These are phyloP conservation scores for Brenthis hecate DNA, from an alignment of 2,888 invertebrate genomes.

Conservation along the genomic window DNA sequence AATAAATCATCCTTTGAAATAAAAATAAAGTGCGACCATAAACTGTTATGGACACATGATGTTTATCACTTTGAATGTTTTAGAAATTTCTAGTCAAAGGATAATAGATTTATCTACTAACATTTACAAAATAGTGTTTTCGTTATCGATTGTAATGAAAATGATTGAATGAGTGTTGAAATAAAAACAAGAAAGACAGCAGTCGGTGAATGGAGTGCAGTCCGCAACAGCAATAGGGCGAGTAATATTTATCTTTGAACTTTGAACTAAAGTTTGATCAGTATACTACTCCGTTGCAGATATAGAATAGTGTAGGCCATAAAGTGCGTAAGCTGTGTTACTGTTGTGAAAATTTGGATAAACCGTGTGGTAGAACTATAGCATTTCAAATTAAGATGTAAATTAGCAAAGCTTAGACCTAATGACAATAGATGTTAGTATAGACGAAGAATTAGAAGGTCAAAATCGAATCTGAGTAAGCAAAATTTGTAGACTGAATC, in stretches of 20 bases:
- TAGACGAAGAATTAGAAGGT: conserved; percentile 66
- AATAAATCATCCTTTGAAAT: conserved; percentile 65
- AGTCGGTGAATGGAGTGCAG: conserved; percentile 67
- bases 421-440: conserved; percentile 62
- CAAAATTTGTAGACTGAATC: conserved; percentile 64
- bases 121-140: conserved; percentile 27
- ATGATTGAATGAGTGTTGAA: conserved; percentile 55
- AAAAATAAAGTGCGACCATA: conserved; percentile 32
- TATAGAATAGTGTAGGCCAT: conserved; percentile 72
- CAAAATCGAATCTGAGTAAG: conserved; percentile 55
- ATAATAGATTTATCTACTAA: conserved; percentile 43
- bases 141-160: conserved; percentile 44
- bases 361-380: conserved; percentile 71
- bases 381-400: conserved; percentile 57
- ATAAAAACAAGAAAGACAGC: conserved; percentile 61
- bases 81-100: conserved; percentile 17
- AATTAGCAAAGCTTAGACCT: conserved; percentile 64
- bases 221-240: conserved; percentile 74
- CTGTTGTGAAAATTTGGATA: conserved; percentile 52
- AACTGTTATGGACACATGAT: conserved; percentile 11
- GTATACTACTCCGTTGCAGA: conserved; percentile 59
- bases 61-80: conserved; percentile 6
- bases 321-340: conserved; percentile 53
- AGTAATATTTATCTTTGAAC: conserved; percentile 76
- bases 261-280: conserved; percentile 63